Evolutionary conservation across 2,797 vertebrate species (phyloP), one percentile per base, ranked within the genome.

Genomic region (Sternotherus odoratus): DNA sequence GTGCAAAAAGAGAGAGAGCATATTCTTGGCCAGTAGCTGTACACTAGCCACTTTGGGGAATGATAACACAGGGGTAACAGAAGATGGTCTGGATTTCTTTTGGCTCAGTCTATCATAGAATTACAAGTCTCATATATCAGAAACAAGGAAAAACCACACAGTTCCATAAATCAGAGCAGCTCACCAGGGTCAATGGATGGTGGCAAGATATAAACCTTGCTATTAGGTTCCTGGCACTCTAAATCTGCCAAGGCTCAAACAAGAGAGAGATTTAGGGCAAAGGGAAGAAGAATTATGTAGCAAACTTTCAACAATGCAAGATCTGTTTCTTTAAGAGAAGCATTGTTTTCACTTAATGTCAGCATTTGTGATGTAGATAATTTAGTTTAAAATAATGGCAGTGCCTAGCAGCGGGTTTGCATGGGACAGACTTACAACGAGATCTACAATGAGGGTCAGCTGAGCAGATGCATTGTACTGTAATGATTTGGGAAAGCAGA

Each of bases 271-370:
- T 69, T 69, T 69, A 39, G 63, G 21, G 9, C 6, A 36, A 36
- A 12, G 8, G 12, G 28, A 1, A 19, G 66, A 54, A 80, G 83
- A 46, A 12, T 17, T 33, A 33, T 1, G 23, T 69, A 49, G 77
- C 74, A 24, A 24, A 21, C 1, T 0, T 12, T 3, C 56, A 12
- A 1, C 3, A 2, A 48, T 2, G 48, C 69, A 50, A 69, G 51
- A 17, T 5, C 16, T 5, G 49, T 17, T 74, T 74, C 69, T 46
- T 5, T 3, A 56, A 72, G 8, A 36, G 33, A 36, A 87, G 36
- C n/a, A 3, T 23, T 19, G 51, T 81, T 86, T 2, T 2, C 49
- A 54, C 69, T 3, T 5, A 28, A 46, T 48, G 69, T 81, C 77
- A 78, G 57, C 12, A 2, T 8, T 8, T 12, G 56, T 36, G 30